These are phyloP conservation scores for Microvelia longipes DNA, from an alignment of 1,140 invertebrate genomes.

Conservation along the genomic window DNA sequence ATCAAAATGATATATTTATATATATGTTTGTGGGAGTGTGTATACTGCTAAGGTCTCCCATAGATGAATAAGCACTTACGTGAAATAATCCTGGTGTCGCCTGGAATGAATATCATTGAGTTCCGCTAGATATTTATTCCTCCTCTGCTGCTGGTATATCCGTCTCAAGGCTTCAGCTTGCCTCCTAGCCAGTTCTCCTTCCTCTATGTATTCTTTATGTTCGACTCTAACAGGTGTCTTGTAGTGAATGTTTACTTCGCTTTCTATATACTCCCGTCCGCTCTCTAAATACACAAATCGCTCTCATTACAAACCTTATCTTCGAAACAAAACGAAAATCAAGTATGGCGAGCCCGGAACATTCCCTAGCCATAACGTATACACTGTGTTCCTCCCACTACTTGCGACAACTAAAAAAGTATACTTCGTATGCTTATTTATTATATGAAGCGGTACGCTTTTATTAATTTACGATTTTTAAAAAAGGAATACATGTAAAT, in stretches of 20 bases:
- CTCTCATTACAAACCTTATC: no score
- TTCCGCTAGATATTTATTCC: slow-evolving; percentile 76
- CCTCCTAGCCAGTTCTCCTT: slow-evolving; percentile 63
- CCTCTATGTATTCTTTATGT: slow-evolving; percentile 56
- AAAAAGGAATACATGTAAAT: no score
- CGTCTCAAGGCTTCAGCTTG: slow-evolving; percentile 81
- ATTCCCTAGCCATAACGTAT: background rate
- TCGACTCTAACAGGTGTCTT: slow-evolving; percentile 67
- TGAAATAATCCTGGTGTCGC: slow-evolving; percentile 79
- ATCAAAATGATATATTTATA: no score
- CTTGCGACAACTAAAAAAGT: slow-evolving; percentile 4
- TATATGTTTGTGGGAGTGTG: no score
- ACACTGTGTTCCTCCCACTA: slow-evolving; percentile 9
- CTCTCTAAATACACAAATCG: no score
- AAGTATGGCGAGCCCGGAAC: no score
- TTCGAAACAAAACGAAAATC: no score
- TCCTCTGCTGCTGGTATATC: slow-evolving; percentile 71
- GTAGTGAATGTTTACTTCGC: slow-evolving; percentile 86
- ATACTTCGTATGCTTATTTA: slow-evolving; percentile 3
- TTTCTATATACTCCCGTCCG: slow-evolving; percentile 70
- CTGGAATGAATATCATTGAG: slow-evolving; percentile 79
- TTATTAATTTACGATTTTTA: no score
- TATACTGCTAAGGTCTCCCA: no score
- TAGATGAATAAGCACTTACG: no score
- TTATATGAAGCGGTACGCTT: no score